Evolutionary conservation across 2,113 vertebrate species (phyloP).

Genomic region (Zosterops hypoxanthus): DNA sequence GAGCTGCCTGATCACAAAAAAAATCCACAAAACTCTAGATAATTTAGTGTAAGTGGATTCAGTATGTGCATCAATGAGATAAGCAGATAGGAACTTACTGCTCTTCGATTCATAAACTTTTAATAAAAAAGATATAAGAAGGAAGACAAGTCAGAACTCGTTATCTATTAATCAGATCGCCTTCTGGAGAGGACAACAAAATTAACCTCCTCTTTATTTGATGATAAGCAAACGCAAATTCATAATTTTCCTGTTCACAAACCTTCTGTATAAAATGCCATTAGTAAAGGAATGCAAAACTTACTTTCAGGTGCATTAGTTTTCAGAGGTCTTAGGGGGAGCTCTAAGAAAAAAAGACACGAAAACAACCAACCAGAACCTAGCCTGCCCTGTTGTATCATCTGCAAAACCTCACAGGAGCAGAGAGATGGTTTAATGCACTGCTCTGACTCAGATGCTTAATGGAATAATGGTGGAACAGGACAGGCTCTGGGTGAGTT

Average conservation of each 20-base stretch:
- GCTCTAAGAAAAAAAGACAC: not conserved
- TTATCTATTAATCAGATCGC: not conserved
- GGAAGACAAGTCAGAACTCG: not conserved
- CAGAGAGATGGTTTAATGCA: not conserved
- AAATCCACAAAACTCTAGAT: not conserved
- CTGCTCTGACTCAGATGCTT: not conserved
- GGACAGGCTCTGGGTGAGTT: not conserved
- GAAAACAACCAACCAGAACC: not conserved
- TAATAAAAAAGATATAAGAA: not conserved
- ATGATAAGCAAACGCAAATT: not conserved
- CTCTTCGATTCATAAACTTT: not conserved
- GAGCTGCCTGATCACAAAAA: not conserved
- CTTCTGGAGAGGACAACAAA: not conserved
- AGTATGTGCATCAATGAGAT: not conserved
- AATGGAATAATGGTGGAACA: not conserved
- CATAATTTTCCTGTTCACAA: not conserved
- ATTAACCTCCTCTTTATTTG: not conserved
- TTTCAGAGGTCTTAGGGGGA: not conserved
- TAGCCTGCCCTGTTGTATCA: not conserved
- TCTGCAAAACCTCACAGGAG: accelerated
- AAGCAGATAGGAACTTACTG: not conserved
- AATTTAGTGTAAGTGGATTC: not conserved
- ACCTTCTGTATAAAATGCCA: not conserved
- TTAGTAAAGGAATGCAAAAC: not conserved
- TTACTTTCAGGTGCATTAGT: not conserved